Percentiles rank a stretch among this genome's conserved stretches.
These are phyloP conservation scores for Tauraco erythrolophus DNA, from an alignment of 2,113 vertebrate genomes.

Conservation along the genomic window DNA sequence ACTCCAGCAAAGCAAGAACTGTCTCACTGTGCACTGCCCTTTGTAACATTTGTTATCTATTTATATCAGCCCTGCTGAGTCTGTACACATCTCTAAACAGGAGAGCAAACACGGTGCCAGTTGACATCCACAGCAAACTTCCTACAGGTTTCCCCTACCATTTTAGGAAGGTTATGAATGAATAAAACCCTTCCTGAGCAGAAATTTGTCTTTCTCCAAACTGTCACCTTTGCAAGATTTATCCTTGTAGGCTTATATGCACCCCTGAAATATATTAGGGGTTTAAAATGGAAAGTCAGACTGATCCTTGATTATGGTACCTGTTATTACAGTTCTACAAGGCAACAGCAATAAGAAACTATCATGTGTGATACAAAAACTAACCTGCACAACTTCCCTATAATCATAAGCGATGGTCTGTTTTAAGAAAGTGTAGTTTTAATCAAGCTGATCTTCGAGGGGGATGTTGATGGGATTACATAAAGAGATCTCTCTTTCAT, in stretches of 20 bases:
- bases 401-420: neutral
- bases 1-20: neutral
- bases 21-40: neutral
- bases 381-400: conserved; percentile 20
- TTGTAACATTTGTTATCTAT: neutral
- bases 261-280: neutral
- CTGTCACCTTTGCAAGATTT: neutral
- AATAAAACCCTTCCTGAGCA: neutral
- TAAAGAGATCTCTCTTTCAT: neutral
- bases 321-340: neutral
- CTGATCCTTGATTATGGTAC: conserved; percentile 35
- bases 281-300: neutral
- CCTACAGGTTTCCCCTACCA: neutral
- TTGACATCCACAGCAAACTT: neutral
- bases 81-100: neutral
- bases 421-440: conserved; percentile 53
- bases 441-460: conserved; percentile 61
- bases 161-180: neutral
- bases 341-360: neutral
- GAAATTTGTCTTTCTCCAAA: neutral
- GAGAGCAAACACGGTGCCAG: neutral
- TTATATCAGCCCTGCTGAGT: neutral
- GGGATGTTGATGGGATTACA: conserved; percentile 25
- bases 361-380: neutral
- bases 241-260: neutral